phyloP scores from a whole-genome alignment of 1,140 invertebrate species.

The Zophobas atratus region DNA sequence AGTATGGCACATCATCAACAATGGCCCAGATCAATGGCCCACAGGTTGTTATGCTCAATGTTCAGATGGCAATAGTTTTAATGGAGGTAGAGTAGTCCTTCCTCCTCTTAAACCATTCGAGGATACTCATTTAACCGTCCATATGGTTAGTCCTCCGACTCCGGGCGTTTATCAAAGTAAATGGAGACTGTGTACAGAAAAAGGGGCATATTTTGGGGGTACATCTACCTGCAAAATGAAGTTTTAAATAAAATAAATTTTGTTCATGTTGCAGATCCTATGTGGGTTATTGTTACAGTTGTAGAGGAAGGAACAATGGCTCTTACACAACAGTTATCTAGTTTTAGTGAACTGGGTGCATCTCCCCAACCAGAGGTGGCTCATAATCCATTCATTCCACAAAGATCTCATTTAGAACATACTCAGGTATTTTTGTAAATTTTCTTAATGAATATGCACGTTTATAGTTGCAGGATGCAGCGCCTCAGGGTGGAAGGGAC shows the following conservation, averaged over 20 bases:
- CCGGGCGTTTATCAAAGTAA: conserved; percentile 85
- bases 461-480: conserved; percentile 50
- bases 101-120: conserved; percentile 78
- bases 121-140: conserved; percentile 77
- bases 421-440: conserved; percentile 45
- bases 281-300: conserved; percentile 66
- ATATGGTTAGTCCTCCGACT: conserved; percentile 78
- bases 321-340: conserved; percentile 64
- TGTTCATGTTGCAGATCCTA: conserved; percentile 60
- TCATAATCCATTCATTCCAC: conserved; percentile 61
- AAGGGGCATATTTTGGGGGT: conserved; percentile 90
- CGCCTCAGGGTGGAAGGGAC: conserved; percentile 50
- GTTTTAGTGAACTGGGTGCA: conserved; percentile 63
- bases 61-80: conserved; percentile 75
- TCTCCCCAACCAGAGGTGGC: conserved; percentile 47
- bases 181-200: conserved; percentile 87
- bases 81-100: conserved; percentile 72
- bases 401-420: conserved; percentile 53
- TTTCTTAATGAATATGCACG: not conserved
- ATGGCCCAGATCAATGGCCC: conserved; percentile 85
- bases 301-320: conserved; percentile 65
- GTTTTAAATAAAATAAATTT: not conserved
- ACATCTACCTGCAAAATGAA: conserved; percentile 50
- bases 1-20: conserved; percentile 87
- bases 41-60: conserved; percentile 81